Evolutionary conservation across 2,888 invertebrate species (phyloP).

Genomic region (Tenthredo notha): DNA sequence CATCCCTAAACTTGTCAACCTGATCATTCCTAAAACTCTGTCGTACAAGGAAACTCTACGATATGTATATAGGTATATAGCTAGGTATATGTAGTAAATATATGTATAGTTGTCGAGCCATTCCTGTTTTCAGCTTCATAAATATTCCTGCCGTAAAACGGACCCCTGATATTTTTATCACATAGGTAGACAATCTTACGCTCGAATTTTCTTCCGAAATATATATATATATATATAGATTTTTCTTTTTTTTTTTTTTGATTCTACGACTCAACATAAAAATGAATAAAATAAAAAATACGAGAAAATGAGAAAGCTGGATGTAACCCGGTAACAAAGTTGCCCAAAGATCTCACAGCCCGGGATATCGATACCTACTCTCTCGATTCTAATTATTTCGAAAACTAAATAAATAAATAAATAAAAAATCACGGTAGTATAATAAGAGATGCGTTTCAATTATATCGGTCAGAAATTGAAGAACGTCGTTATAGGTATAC

Average conservation of each 20-base stretch:
- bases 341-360: neutral
- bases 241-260: neutral
- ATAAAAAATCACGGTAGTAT: neutral
- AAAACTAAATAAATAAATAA: neutral
- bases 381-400: neutral
- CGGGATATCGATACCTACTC: neutral
- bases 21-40: slow-evolving; percentile 2
- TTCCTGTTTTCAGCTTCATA: slow-evolving; percentile 17
- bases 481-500: neutral
- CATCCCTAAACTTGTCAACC: slow-evolving; percentile 26
- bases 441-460: neutral
- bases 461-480: neutral
- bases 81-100: neutral
- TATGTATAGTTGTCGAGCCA: neutral
- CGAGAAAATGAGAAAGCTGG: neutral
- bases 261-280: neutral
- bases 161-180: slow-evolving; percentile 36
- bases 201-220: neutral
- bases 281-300: neutral
- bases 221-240: neutral
- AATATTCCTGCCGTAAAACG: slow-evolving; percentile 30
- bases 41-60: neutral
- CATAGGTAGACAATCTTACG: slow-evolving; percentile 23
- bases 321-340: neutral
- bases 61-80: neutral